These are phyloP conservation scores for Ceratotherium simum DNA, from an alignment of 2,113 vertebrate species.

Conservation along the genomic window DNA sequence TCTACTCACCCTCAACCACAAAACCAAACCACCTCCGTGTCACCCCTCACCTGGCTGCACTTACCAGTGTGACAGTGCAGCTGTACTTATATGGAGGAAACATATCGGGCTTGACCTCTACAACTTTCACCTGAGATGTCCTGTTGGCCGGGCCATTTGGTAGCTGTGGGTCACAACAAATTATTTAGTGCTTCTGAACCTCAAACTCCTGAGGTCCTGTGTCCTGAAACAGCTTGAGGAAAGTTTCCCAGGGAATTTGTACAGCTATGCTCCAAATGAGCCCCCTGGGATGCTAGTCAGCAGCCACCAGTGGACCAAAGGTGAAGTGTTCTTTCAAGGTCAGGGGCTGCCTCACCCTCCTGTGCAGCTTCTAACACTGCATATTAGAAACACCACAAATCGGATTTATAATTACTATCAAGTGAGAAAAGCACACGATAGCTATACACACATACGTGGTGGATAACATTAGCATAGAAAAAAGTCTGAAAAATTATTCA, in stretches of 20 bases:
- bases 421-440: not conserved
- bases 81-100: conserved; percentile 90
- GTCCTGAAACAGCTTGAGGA: not conserved
- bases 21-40: not conserved
- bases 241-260: not conserved
- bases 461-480: not conserved
- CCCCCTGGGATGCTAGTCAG: not conserved
- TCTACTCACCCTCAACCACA: not conserved
- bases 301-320: not conserved
- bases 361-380: not conserved
- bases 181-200: conserved; percentile 38
- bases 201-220: not conserved
- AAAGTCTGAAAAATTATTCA: not conserved
- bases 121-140: conserved; percentile 86
- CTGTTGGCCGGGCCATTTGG: conserved; percentile 75
- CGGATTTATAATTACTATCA: not conserved
- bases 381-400: not conserved
- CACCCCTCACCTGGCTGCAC: not conserved
- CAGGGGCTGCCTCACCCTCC: not conserved
- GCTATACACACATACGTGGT: not conserved
- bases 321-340: not conserved
- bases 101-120: conserved; percentile 87
- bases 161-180: conserved; percentile 80
- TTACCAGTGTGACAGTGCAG: conserved; percentile 88
- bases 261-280: not conserved